phyloP scores from a whole-genome alignment of 2,113 vertebrate genomes.

The Anthoscopus minutus region DNA sequence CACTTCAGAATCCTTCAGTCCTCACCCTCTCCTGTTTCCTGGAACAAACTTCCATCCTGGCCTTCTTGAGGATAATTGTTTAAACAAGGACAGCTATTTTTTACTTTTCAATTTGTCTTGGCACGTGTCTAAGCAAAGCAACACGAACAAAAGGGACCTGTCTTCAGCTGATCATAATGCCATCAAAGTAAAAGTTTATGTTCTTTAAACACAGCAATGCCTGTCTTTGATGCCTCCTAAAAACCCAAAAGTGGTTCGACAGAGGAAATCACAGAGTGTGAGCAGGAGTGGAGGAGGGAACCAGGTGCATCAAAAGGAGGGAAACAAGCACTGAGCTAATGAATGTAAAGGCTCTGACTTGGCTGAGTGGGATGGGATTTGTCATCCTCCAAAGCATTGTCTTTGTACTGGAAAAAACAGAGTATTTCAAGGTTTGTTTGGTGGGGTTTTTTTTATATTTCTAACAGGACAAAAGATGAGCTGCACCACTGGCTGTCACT shows the following conservation, averaged over 20 bases:
- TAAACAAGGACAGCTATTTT: conserved; percentile 13
- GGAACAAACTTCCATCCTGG: not conserved
- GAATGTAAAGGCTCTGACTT: not conserved
- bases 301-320: not conserved
- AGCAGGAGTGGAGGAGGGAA: conserved; percentile 15
- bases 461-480: not conserved
- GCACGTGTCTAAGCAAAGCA: conserved; percentile 27
- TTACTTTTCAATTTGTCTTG: not conserved
- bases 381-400: conserved; percentile 4
- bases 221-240: not conserved
- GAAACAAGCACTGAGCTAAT: conserved; percentile 1
- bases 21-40: not conserved
- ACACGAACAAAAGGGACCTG: not conserved
- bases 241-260: not conserved
- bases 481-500: not conserved
- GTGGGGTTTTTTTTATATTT: not conserved
- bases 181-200: conserved; percentile 1
- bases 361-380: conserved; percentile 33
- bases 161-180: not conserved
- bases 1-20: not conserved
- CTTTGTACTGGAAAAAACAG: not conserved
- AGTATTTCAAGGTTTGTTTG: not conserved
- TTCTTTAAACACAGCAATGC: not conserved
- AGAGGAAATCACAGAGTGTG: not conserved
- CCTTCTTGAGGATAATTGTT: not conserved